phyloP scores from a whole-genome alignment of 2,888 invertebrate genomes.

The Mesorhabditis sp. region DNA sequence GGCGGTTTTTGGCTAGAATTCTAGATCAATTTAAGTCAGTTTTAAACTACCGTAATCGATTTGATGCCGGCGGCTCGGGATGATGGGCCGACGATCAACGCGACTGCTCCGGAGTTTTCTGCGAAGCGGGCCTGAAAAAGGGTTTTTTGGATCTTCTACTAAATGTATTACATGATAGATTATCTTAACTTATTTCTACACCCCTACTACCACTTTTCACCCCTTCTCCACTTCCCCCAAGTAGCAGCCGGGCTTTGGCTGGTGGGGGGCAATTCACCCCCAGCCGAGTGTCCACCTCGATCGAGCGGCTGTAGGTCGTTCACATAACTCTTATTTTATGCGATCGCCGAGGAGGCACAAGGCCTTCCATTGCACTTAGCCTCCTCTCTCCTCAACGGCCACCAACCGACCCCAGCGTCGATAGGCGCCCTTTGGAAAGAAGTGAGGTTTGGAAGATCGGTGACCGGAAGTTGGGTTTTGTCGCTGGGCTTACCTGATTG shows the following conservation, averaged over 20 bases:
- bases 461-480: too few species aligned
- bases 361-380: neutral
- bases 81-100: conserved; percentile 38
- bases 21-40: neutral
- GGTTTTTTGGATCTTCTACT: neutral
- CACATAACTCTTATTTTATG: conserved; percentile 4
- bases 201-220: too few species aligned
- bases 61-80: conserved; percentile 25
- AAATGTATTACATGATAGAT: too few species aligned
- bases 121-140: conserved; percentile 36
- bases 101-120: conserved; percentile 43
- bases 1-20: conserved; percentile 29
- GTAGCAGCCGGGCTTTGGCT: too few species aligned
- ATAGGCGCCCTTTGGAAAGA: too few species aligned
- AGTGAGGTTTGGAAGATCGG: too few species aligned
- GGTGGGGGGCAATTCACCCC: too few species aligned
- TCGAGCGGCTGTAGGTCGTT: neutral
- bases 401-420: too few species aligned
- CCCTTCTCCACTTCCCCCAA: too few species aligned
- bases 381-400: too few species aligned
- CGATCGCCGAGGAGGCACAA: neutral
- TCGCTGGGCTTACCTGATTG: conserved; percentile 27
- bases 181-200: too few species aligned
- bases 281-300: too few species aligned
- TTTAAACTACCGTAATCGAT: conserved; percentile 24